Evolutionary conservation across 2,888 invertebrate species (phyloP).

Genomic region (Agrochola macilenta): DNA sequence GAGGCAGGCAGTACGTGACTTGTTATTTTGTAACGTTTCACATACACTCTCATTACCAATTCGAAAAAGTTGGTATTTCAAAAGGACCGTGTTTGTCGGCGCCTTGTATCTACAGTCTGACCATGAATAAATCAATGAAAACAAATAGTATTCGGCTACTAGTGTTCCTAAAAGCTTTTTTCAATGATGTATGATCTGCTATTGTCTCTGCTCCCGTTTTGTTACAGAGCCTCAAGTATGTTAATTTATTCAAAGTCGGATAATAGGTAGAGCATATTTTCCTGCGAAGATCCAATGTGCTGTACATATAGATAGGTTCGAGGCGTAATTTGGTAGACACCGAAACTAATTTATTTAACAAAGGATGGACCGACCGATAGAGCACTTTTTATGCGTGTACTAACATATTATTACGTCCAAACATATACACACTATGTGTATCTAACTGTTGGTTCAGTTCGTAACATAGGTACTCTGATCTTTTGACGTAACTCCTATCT

Average conservation of each 20-base stretch:
- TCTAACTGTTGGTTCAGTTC: constrained; percentile 20
- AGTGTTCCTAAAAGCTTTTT: constrained; percentile 87
- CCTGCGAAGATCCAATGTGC: constrained; percentile 83
- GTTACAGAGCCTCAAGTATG: constrained; percentile 84
- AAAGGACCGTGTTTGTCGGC: constrained; percentile 86
- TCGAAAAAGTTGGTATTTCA: constrained; percentile 84
- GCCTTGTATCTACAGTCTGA: constrained; percentile 85
- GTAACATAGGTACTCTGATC: constrained; percentile 15
- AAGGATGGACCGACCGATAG: constrained; percentile 89
- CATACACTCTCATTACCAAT: constrained; percentile 86
- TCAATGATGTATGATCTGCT: constrained; percentile 84
- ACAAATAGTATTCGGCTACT: constrained; percentile 90
- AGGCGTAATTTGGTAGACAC: constrained; percentile 91
- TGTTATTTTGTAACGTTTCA: constrained; percentile 84
- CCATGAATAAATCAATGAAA: constrained; percentile 91
- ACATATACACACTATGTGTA: constrained; percentile 69
- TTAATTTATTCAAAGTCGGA: constrained; percentile 86
- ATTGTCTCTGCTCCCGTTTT: constrained; percentile 87
- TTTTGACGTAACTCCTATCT: neutral
- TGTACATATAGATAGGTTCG: constrained; percentile 88
- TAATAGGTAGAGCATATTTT: constrained; percentile 90
- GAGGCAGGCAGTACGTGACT: constrained; percentile 80
- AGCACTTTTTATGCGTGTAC: constrained; percentile 88
- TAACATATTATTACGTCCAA: constrained; percentile 84
- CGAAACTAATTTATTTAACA: constrained; percentile 91